phyloP scores from a whole-genome alignment of 2,888 invertebrate genomes.

The Panzeria rudis region DNA sequence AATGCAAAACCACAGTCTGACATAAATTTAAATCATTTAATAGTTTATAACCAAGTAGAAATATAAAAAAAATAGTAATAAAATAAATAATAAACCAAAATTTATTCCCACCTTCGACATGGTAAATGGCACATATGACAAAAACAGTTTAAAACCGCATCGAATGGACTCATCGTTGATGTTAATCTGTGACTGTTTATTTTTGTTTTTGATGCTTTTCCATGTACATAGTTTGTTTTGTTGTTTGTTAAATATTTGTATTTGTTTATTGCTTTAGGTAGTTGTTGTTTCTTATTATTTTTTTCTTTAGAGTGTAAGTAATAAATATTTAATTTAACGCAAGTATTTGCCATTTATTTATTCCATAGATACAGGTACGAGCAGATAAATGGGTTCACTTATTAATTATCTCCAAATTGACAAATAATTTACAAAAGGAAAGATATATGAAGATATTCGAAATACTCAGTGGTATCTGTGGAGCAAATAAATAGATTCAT shows the following conservation, averaged over 20 bases:
- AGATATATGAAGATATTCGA: too few relatives aligned
- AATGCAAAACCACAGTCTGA: neutral
- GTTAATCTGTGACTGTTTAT: constrained; percentile 22
- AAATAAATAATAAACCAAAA: constrained; percentile 43
- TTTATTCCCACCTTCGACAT: constrained; percentile 76
- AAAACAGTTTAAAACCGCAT: constrained; percentile 77
- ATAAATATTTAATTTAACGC: constrained; percentile 53
- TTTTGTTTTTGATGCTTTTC: constrained; percentile 19
- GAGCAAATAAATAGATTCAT: too few relatives aligned
- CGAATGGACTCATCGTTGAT: constrained; percentile 75
- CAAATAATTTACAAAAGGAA: too few relatives aligned
- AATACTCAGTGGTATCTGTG: too few relatives aligned
- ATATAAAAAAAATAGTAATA: constrained; percentile 12
- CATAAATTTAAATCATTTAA: neutral
- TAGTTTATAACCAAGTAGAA: neutral
- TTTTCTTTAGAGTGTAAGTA: constrained; percentile 30
- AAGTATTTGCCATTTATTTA: constrained; percentile 44
- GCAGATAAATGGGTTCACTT: too few relatives aligned
- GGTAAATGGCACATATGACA: constrained; percentile 76
- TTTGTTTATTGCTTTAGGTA: constrained; percentile 32
- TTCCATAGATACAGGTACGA: constrained; percentile 2
- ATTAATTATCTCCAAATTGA: too few relatives aligned
- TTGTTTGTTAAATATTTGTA: constrained; percentile 44
- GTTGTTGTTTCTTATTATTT: neutral
- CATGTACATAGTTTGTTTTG: constrained; percentile 17